phyloP scores from a whole-genome alignment of 1,140 invertebrate species.

The honey bee (Apis mellifera) region DNA sequence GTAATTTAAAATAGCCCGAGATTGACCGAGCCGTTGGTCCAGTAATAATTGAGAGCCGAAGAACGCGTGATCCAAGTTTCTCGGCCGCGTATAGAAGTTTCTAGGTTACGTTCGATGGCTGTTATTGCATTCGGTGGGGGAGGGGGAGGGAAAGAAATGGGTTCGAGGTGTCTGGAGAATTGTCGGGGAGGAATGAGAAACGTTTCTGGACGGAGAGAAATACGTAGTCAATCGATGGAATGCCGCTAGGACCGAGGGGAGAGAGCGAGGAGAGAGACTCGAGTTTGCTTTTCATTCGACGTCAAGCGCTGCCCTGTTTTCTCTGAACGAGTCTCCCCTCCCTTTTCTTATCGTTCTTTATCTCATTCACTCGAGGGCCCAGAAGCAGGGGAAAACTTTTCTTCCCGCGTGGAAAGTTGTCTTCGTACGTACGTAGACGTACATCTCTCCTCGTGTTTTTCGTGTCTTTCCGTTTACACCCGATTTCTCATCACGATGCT shows the following conservation, averaged over 20 bases:
- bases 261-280: conserved; percentile 33
- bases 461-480: no score
- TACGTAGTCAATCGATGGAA: conserved; percentile 56
- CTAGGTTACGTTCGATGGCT: not conserved
- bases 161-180: conserved; percentile 52
- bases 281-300: conserved; percentile 64
- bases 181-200: conserved; percentile 47
- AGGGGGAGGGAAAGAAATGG: conserved; percentile 37
- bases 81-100: not conserved
- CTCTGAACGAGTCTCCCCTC: conserved; percentile 10
- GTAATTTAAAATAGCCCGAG: conserved; percentile 67
- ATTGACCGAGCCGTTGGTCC: conserved; percentile 53
- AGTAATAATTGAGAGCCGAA: conserved; percentile 59
- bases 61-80: conserved; percentile 3
- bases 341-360: not conserved
- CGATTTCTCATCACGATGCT: not conserved
- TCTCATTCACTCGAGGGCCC: no score
- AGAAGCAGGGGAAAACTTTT: not conserved
- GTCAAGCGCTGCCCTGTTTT: conserved; percentile 19
- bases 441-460: not conserved
- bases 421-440: not conserved
- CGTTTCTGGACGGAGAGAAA: conserved; percentile 20
- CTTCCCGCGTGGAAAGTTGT: not conserved
- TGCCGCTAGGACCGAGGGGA: conserved; percentile 38
- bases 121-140: conserved; percentile 55